These are phyloP conservation scores for Sinosuthora webbiana DNA, from an alignment of 2,113 vertebrate genomes.

Conservation along the genomic window DNA sequence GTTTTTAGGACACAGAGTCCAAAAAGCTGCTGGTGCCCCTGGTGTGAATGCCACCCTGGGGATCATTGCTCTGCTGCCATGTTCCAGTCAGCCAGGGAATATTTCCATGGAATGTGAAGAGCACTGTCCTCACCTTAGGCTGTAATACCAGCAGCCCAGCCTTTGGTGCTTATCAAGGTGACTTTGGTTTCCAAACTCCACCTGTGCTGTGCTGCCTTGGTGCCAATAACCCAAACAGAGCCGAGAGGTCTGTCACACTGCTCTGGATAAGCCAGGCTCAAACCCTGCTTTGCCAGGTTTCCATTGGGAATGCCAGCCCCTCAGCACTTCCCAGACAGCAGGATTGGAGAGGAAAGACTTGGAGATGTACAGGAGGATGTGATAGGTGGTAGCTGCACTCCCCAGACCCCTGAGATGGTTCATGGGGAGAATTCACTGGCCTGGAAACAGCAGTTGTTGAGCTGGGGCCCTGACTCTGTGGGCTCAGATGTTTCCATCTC, in stretches of 20 bases:
- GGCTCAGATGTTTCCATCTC: background rate
- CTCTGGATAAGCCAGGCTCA: background rate
- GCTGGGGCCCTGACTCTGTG: background rate
- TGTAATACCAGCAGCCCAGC: background rate
- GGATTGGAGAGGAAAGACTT: background rate
- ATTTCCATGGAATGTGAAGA: background rate
- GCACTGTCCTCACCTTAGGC: background rate
- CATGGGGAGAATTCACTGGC: background rate
- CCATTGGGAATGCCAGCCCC: background rate
- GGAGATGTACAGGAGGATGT: fast-evolving
- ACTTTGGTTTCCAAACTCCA: background rate
- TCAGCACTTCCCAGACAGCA: background rate
- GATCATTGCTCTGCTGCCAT: background rate
- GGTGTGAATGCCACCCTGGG: background rate
- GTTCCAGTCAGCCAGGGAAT: background rate
- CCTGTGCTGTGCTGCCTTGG: background rate
- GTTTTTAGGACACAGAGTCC: background rate
- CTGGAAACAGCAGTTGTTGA: background rate
- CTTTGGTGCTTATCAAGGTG: background rate
- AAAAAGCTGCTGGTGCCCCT: background rate
- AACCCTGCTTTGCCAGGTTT: background rate
- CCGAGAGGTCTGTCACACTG: background rate
- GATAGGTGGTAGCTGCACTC: background rate
- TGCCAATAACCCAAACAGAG: background rate
- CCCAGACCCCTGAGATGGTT: background rate